Percentiles rank a stretch among this genome's conserved stretches.
phyloP scores from a whole-genome alignment of 2,797 vertebrate genomes.

The Anabas testudineus region DNA sequence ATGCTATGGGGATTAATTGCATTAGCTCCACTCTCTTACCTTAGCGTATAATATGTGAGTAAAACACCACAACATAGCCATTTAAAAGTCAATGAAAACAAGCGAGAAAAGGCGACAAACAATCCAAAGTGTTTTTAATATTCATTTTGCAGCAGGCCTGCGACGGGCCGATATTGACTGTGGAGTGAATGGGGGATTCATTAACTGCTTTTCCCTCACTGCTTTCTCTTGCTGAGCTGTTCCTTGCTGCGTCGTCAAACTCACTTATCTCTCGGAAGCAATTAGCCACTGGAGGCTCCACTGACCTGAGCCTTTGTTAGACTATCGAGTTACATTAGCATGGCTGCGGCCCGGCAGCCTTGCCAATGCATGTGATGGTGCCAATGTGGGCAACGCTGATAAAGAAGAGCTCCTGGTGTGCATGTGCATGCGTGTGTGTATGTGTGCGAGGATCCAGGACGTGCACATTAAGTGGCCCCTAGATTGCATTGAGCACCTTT shows the following conservation, averaged over 20 bases:
- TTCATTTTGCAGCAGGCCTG: conserved; percentile 77
- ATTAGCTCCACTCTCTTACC: conserved; percentile 73
- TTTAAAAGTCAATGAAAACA: conserved; percentile 79
- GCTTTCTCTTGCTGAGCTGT: conserved; percentile 65
- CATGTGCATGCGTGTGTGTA: conserved; percentile 12
- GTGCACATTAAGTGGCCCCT: conserved; percentile 48
- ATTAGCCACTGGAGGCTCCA: conserved; percentile 83
- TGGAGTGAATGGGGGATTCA: conserved; percentile 76
- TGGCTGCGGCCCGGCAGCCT: conserved; percentile 68
- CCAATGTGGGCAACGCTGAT: conserved; percentile 79
- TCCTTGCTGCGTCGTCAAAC: conserved; percentile 79
- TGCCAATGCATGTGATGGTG: conserved; percentile 70
- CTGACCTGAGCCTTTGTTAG: conserved; percentile 83
- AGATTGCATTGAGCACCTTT: conserved; percentile 25
- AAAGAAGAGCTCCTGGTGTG: conserved; percentile 64
- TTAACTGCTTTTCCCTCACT: conserved; percentile 77
- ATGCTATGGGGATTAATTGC: conserved; percentile 70
- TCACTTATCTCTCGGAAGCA: conserved; percentile 84
- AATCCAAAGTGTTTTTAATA: conserved; percentile 81
- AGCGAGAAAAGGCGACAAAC: conserved; percentile 64
- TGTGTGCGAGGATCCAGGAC: conserved; percentile 22
- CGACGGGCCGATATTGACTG: conserved; percentile 77
- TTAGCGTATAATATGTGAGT: conserved; percentile 69
- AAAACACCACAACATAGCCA: conserved; percentile 60
- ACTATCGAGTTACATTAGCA: conserved; percentile 79